phyloP scores from a whole-genome alignment of 2,888 invertebrate species.

The Chironomus tentans region DNA sequence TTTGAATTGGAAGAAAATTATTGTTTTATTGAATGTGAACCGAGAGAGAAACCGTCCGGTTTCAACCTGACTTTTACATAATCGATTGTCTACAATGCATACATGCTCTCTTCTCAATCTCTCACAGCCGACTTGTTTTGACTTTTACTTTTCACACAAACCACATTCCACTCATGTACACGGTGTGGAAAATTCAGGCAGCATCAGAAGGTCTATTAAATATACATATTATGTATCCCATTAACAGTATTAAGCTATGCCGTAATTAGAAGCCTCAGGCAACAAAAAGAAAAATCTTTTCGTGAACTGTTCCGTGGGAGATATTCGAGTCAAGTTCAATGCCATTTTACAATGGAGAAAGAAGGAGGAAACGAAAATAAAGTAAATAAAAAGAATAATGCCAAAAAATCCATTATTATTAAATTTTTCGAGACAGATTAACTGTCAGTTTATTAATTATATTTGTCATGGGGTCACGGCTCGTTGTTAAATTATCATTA shows the following conservation, averaged over 20 bases:
- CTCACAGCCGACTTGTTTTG: not conserved
- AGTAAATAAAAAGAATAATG: too few species aligned
- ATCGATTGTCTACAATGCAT: not conserved
- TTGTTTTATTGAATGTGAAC: not conserved
- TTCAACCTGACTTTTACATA: not conserved
- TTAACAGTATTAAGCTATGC: not conserved
- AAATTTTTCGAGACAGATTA: not conserved
- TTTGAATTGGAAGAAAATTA: too few species aligned
- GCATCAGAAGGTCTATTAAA: not conserved
- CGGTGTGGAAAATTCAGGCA: not conserved
- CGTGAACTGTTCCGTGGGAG: not conserved
- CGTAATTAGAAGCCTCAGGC: not conserved
- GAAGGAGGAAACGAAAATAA: too few species aligned
- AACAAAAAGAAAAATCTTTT: not conserved
- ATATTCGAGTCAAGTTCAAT: not conserved
- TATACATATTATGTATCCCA: not conserved
- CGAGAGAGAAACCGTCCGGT: not conserved
- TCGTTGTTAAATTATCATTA: not conserved
- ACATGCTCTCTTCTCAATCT: not conserved
- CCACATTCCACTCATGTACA: not conserved
- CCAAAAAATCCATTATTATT: not conserved
- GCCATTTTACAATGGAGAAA: not conserved
- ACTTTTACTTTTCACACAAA: constrained; percentile 11
- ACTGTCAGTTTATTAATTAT: constrained; percentile 8
- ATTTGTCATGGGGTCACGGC: not conserved